Evolutionary conservation across 2,113 vertebrate genomes (phyloP), one percentile per base, ranked within the genome.

Genomic region (Myrmecobius fasciatus): DNA sequence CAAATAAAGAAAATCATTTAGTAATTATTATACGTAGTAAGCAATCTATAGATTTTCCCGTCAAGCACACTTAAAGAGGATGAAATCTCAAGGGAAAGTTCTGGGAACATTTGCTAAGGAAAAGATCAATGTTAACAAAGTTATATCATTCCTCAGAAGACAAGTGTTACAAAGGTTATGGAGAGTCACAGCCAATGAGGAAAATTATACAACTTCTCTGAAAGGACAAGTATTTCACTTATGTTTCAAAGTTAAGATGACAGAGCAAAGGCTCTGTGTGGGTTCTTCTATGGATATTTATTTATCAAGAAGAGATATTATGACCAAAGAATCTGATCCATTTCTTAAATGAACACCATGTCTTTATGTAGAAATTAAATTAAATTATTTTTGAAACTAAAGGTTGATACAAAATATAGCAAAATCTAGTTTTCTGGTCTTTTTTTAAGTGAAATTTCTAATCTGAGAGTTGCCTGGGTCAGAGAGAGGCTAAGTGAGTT

Each of bases 171-270:
- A 97, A 95, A 96, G 91, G 94, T 93, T 8, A 0, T 60, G 94
- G 0, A 92, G 94, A 90, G 93, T 97, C 93, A 95, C 91, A 96
- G 91, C 12, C 49, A 97, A 92, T 91, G 47, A 0, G 6, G 60
- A 97, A 97, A 96, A 96, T 14, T 67, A 75, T 46, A 95, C 94
- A 97, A 95, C 91, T 97, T 94, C 25, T 67, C 93, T 94, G 83
- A 92, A 96, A 97, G 53, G 83, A 93, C 52, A 94, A 96, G 52
- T 7, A 11, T 36, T 83, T 89, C 56, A 60, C 43, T 97, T 91
- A 89, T 83, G 95, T 96, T 97, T 94, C 90, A 96, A 98, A 97
- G 93, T 56, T 97, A 97, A 95, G 94, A 89, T 91, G 8, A 11
- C 49, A 93, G 96, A 90, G 75, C 36, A 95, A 43, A 97, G 97